Evolutionary conservation across 92 coral and sea anemone species (phyloP).

Genomic region (Scolanthus callimorphus): DNA sequence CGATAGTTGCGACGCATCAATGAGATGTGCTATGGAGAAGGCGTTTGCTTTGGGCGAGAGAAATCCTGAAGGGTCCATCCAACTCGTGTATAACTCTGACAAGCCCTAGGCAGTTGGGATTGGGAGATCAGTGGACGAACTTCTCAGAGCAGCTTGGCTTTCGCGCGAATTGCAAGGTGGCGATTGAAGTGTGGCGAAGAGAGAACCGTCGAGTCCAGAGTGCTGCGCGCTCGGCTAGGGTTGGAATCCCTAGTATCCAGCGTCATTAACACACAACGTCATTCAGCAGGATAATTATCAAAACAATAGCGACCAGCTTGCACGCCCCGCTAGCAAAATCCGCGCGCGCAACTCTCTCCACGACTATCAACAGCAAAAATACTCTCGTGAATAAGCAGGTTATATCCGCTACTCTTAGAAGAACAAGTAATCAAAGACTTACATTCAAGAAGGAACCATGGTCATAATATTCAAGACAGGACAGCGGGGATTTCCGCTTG

Average conservation of each 20-base stretch:
- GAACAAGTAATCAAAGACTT: not conserved
- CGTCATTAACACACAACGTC: slow-evolving; percentile 71
- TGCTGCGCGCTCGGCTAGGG: slow-evolving; percentile 74
- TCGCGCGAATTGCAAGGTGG: slow-evolving; percentile 1
- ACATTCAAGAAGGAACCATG: not conserved
- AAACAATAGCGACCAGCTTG: slow-evolving; percentile 58
- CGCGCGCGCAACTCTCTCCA: not conserved
- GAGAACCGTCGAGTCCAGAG: slow-evolving; percentile 6
- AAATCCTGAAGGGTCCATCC: slow-evolving; percentile 92
- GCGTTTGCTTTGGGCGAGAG: slow-evolving; percentile 99
- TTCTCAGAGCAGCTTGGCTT: not conserved
- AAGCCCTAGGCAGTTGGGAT: not conserved
- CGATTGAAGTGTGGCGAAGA: slow-evolving; percentile 5
- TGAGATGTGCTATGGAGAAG: slow-evolving; percentile 96
- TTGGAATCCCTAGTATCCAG: slow-evolving; percentile 80
- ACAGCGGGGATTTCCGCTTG: not conserved
- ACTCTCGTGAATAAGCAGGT: not conserved
- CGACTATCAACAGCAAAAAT: not conserved
- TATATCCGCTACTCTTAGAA: not conserved
- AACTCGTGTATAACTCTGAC: slow-evolving; percentile 5
- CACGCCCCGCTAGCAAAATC: not conserved
- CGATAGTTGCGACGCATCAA: slow-evolving; percentile 92
- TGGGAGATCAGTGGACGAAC: not conserved
- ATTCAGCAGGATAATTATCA: slow-evolving; percentile 74
- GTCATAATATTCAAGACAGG: too few species aligned